phyloP scores from a whole-genome alignment of 1,140 invertebrate species.

The Hycleus cichorii region DNA sequence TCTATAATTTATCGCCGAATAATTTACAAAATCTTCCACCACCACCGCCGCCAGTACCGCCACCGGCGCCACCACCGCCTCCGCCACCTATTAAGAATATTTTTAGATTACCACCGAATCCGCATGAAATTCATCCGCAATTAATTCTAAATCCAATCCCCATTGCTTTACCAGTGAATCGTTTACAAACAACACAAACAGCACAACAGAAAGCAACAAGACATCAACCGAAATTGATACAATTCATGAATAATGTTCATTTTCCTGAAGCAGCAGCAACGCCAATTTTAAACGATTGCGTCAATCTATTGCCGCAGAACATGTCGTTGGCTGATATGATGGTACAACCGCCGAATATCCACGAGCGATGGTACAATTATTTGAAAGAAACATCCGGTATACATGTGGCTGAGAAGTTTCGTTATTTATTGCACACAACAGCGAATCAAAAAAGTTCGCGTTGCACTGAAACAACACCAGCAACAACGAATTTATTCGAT shows the following conservation, averaged over 20 bases:
- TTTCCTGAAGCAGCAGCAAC: constrained; percentile 40
- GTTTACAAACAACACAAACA: background rate
- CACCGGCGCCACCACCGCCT: too few relatives aligned
- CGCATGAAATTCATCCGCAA: background rate
- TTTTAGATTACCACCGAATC: background rate
- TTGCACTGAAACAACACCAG: constrained; percentile 6
- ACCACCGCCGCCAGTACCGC: too few relatives aligned
- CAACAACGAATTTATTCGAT: constrained; percentile 13
- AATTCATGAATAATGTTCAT: constrained; percentile 49
- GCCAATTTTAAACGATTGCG: constrained; percentile 35
- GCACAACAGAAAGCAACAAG: constrained; percentile 19
- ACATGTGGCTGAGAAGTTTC: constrained; percentile 40
- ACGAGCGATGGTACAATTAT: constrained; percentile 41
- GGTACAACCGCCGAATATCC: constrained; percentile 28
- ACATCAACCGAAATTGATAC: constrained; percentile 37
- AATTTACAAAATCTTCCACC: too few relatives aligned
- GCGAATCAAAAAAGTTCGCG: constrained; percentile 27
- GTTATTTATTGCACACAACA: constrained; percentile 35
- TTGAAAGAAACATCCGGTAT: constrained; percentile 39
- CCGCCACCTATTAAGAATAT: background rate
- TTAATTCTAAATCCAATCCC: constrained; percentile 2
- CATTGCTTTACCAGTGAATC: background rate
- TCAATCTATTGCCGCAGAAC: constrained; percentile 38
- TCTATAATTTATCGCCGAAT: background rate
- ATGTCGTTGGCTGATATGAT: constrained; percentile 40